A percentile compares a stretch with the other conserved stretches of the same genome.
Evolutionary conservation across 2,888 invertebrate genomes (phyloP).

Genomic region (Cotesia congregata): DNA sequence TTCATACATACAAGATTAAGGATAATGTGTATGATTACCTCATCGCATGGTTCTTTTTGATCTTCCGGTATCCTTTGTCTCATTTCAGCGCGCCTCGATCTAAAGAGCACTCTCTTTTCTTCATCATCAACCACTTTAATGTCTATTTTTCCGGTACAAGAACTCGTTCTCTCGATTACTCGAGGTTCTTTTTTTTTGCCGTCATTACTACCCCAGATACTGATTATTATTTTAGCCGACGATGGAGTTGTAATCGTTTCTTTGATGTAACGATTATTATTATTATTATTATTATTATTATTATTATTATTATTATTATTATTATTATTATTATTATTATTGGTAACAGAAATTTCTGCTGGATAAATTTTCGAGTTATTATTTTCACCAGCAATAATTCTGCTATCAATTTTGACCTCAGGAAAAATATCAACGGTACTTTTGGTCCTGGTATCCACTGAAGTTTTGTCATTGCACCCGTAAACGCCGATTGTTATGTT

Average conservation of each 20-base stretch:
- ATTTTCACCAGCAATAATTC: not conserved
- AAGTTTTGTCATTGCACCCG: constrained; percentile 58
- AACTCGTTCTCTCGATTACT: constrained; percentile 23
- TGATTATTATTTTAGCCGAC: constrained; percentile 45
- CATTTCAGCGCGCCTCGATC: constrained; percentile 51
- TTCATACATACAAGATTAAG: not conserved
- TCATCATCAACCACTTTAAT: constrained; percentile 30
- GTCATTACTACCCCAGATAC: constrained; percentile 41
- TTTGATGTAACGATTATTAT: not conserved
- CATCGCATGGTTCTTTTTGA: constrained; percentile 42
- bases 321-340: constrained; percentile 1
- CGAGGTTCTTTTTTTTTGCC: constrained; percentile 18
- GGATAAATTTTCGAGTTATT: not conserved
- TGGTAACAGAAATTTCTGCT: constrained; percentile 25
- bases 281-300: not conserved
- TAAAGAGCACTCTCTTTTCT: constrained; percentile 36
- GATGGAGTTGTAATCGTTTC: constrained; percentile 34
- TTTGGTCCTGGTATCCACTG: constrained; percentile 30
- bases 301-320: constrained; percentile 11
- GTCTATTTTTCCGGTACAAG: constrained; percentile 33
- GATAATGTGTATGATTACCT: not conserved
- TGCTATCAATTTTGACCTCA: not conserved
- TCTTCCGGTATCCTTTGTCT: constrained; percentile 54
- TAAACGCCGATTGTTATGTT: constrained; percentile 67
- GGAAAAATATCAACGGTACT: not conserved